phyloP scores from a whole-genome alignment of 2,888 invertebrate species.

The Troides helena region DNA sequence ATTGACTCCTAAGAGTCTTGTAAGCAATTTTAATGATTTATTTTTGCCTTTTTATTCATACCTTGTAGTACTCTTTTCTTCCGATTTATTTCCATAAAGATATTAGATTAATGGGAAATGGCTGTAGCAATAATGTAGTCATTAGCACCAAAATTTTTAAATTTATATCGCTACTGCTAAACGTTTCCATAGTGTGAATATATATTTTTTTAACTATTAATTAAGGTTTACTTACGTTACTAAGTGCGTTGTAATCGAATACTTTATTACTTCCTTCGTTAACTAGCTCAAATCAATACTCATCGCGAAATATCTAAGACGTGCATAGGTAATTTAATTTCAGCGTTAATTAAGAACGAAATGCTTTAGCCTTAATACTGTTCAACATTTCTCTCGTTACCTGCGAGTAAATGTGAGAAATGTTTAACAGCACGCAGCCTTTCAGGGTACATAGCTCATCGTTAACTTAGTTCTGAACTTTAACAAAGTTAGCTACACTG shows the following conservation, averaged over 20 bases:
- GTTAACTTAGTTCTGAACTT: conserved; percentile 11
- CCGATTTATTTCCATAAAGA: too few species aligned
- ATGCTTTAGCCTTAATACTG: conserved; percentile 7
- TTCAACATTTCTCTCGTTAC: conserved; percentile 13
- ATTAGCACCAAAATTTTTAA: too few species aligned
- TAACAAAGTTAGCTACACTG: conserved; percentile 9
- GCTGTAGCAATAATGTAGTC: too few species aligned
- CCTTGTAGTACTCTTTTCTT: too few species aligned
- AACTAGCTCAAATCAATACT: background rate
- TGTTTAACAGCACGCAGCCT: background rate
- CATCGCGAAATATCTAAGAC: background rate
- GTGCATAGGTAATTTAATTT: background rate
- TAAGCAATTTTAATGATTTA: too few species aligned
- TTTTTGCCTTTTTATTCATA: too few species aligned
- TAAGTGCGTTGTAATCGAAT: background rate
- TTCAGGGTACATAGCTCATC: conserved; percentile 3
- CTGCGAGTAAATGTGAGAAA: background rate
- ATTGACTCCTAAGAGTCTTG: too few species aligned
- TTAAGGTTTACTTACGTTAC: too few species aligned
- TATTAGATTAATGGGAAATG: too few species aligned
- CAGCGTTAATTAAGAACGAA: conserved; percentile 15
- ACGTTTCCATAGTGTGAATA: too few species aligned
- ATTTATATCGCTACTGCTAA: too few species aligned
- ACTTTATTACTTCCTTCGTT: background rate
- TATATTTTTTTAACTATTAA: too few species aligned